Evolutionary conservation across 2,797 vertebrate species (phyloP), one percentile per base, ranked within the genome.

Genomic region (Cheirogaleus major): DNA sequence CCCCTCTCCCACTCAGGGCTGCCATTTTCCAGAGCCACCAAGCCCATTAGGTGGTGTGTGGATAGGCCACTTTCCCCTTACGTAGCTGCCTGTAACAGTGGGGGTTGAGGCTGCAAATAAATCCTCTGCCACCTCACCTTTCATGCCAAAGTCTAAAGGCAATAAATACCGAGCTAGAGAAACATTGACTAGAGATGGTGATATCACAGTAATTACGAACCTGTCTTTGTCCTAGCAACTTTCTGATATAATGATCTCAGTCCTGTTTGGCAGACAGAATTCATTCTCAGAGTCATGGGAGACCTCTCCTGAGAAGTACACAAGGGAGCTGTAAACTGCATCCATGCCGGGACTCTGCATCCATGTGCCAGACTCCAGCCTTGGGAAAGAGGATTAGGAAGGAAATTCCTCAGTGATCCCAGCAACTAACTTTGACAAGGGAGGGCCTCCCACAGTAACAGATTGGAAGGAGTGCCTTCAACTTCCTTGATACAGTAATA

Each of bases 151-250:
- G 95, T 97, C 93, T 91, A 93, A 95, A 91, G 76, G 94, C 91
- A 96, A 72, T 96, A 95, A 96, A 96, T 89, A 84, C 88, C 75
- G 6, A n/a, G 20, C 65, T 89, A 69, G 95, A 95, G 80, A 97
- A 98, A 95, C 84, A 93, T 61, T 95, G 95, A 95, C 94, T n/a
- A 93, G 81, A 70, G 82, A 61, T 12, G 81, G 50, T 50, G 79
- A 79, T 76, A 88, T 82, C 94, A 45, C 72, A 87, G 91, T 18
- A 70, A 61, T 87, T 70, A 85, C 65, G 63, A 72, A 52, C 76
- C 73, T 95, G 14, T 52, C 73, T 93, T 86, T 91, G 89, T 91
- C 94, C 89, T 92, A 67, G 69, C 38, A 43, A 70, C 35, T 75
- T 85, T 80, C 61, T 94, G 22, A 43, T 91, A 13, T 14, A 78